These are phyloP conservation scores for Aphelenchoides avenae DNA, from an alignment of 1,140 invertebrate species.

Conservation along the genomic window DNA sequence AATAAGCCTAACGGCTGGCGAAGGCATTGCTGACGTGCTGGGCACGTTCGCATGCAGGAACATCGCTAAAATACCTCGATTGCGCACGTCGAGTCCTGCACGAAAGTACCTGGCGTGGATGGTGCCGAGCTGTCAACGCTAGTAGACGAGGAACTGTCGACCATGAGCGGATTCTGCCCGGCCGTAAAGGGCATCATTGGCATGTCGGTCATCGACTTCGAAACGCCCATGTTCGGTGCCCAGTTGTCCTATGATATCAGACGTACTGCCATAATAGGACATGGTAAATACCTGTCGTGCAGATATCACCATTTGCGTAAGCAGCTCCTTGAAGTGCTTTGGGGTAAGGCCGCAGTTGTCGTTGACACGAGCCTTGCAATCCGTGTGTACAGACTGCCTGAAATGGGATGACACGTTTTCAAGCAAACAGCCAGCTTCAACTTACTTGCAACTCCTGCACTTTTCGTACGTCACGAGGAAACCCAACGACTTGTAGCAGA, in stretches of 20 bases:
- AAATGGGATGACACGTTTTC: constrained; percentile 13
- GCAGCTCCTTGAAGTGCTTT: constrained; percentile 44
- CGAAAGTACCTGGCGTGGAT: constrained; percentile 28
- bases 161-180: constrained; percentile 24
- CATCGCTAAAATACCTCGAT: too few relatives aligned
- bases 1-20: constrained; percentile 9
- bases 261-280: neutral
- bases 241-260: constrained; percentile 40
- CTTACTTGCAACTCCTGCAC: constrained; percentile 47
- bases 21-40: constrained; percentile 9
- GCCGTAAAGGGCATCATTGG: constrained; percentile 13
- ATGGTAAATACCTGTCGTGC: constrained; percentile 30
- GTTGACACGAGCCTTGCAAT: constrained; percentile 40
- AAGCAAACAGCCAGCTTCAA: constrained; percentile 8
- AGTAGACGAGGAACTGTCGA: constrained; percentile 35
- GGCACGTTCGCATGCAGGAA: too few relatives aligned
- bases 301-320: constrained; percentile 47
- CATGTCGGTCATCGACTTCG: constrained; percentile 43
- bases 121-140: constrained; percentile 38
- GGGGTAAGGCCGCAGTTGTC: constrained; percentile 46
- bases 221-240: constrained; percentile 44
- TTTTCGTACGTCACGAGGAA: constrained; percentile 45
- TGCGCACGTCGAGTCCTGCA: too few relatives aligned
- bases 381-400: constrained; percentile 31
- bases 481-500: constrained; percentile 26